phyloP scores from a whole-genome alignment of 2,113 vertebrate genomes.

The Cryptotis parvus region DNA sequence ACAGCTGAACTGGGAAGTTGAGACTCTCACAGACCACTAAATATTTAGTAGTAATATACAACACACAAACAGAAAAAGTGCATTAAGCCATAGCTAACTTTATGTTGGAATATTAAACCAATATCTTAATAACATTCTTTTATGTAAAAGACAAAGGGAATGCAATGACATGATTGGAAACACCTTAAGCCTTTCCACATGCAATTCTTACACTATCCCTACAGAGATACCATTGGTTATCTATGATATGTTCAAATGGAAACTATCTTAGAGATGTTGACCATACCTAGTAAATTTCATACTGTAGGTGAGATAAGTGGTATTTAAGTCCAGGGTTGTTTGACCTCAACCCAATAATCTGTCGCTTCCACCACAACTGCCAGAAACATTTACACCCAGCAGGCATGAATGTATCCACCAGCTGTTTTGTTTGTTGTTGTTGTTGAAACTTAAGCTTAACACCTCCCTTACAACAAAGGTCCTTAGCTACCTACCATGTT shows the following conservation, averaged over 20 bases:
- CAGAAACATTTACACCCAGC: constrained; percentile 58
- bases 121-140: background rate
- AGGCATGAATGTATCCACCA: constrained; percentile 55
- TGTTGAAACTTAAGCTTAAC: constrained; percentile 57
- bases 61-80: background rate
- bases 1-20: background rate
- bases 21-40: background rate
- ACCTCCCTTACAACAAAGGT: constrained; percentile 73
- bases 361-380: constrained; percentile 10
- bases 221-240: background rate
- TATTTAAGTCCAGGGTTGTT: constrained; percentile 54
- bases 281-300: constrained; percentile 32
- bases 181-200: background rate
- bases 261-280: background rate
- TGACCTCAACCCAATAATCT: constrained; percentile 44
- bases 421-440: constrained; percentile 70
- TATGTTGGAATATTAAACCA: background rate
- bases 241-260: background rate
- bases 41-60: too few relatives aligned
- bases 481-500: constrained; percentile 66
- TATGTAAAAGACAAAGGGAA: background rate
- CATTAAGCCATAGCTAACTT: background rate
- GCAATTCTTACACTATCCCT: background rate
- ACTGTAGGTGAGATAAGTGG: constrained; percentile 14
- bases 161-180: background rate